Conservation (phyloP, 2,888 invertebrate species). For the Orchesellides sinensis region DNA sequence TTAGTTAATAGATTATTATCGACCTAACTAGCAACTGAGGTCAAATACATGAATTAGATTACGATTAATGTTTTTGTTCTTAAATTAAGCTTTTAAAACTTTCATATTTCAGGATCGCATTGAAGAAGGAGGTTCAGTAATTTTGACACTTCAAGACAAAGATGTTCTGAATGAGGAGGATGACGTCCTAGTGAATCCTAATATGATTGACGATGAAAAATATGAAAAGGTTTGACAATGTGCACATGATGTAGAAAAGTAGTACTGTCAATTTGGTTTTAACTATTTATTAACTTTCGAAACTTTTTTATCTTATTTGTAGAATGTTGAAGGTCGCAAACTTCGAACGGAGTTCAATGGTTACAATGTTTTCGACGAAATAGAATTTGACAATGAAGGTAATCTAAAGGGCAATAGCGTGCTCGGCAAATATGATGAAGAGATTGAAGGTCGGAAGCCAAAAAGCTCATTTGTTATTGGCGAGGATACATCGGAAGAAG, state of each 20-base stretch:
- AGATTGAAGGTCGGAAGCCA: slow-evolving; percentile 84
- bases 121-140: slow-evolving; percentile 88
- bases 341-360: slow-evolving; percentile 85
- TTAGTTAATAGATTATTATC: slow-evolving; percentile 75
- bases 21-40: neutral
- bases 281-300: too few relatives aligned
- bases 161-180: slow-evolving; percentile 90
- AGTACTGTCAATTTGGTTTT: neutral
- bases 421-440: slow-evolving; percentile 96
- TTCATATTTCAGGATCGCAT: slow-evolving; percentile 78
- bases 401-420: slow-evolving; percentile 81
- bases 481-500: slow-evolving; percentile 73
- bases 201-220: slow-evolving; percentile 90
- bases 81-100: slow-evolving; percentile 3
- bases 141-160: slow-evolving; percentile 96
- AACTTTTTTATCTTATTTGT: slow-evolving; percentile 71
- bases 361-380: slow-evolving; percentile 92
- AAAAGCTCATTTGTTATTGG: slow-evolving; percentile 85
- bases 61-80: neutral
- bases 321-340: slow-evolving; percentile 90
- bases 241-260: neutral
- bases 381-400: slow-evolving; percentile 80
- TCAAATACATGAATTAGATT: slow-evolving; percentile 1
- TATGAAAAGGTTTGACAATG: slow-evolving; percentile 83
- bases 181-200: slow-evolving; percentile 95